Evolutionary conservation across 2,797 vertebrate genomes (phyloP), one percentile per base, ranked within the genome.

Genomic region (Mormyrus hasselquistii): DNA sequence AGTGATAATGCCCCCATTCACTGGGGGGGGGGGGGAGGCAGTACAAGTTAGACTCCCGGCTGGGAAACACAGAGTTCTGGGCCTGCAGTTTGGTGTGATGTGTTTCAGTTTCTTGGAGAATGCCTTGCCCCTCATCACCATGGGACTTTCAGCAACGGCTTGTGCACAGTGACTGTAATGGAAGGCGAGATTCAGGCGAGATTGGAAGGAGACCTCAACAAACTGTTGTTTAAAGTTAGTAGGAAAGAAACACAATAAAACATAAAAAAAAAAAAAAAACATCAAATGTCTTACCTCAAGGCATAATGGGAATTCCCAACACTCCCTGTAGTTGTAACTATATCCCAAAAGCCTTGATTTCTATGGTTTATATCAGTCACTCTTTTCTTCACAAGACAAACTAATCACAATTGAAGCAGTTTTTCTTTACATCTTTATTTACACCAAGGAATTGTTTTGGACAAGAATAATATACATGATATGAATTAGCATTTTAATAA

Each of bases 1-100:
- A 97, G 95, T 99, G 96, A 95, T 93, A 86, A 89, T 12, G 69
- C 89, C 92, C 89, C 79, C 83, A 6, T 82, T 19, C 84, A 47
- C 38, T 90, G 92, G 12, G 38, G 38, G 73, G 38, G 5, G 9
- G 73, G 38, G 19, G 53, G 92, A 82, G 53, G 92, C 92, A 92
- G 73, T 88, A 91, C 92, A 90, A 83, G 92, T 19, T 57, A 19
- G 22, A 49, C 50, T 69, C 88, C 57, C 29, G 5, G 4, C 38
- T 34, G 88, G 88, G 59, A 44, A 29, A 25, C 34, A 25, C 52
- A 1, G 29, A 49, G 87, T 29, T 73, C 22, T 34, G 47, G 57
- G 73, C 10, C 44, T 73, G 52, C 87, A 34, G 62, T 34, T 50
- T 49, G 41, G 59, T 50, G 38, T 62, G 49, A 52, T 25, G 29